Base-by-base conservation (phyloP, 2,797 vertebrate species). In the Sardinella longiceps region DNA sequence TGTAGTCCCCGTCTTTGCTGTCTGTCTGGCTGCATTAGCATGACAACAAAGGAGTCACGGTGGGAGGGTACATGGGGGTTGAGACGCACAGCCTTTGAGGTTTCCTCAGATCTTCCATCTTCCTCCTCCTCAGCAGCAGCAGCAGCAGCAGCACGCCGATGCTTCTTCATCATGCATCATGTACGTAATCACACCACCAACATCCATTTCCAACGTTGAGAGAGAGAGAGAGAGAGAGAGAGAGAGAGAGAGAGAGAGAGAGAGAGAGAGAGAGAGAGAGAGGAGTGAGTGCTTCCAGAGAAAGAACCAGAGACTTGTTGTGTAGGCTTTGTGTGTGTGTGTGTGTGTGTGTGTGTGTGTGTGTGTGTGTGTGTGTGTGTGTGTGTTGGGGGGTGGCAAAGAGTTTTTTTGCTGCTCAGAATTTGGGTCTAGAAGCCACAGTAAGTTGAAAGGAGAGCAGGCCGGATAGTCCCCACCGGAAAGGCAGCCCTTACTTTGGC, bases 121-220 rank as follows among this genome's bases (percentile, higher is more conserved):
- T 43, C 37, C 70, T 77, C 30, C 14, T 70, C 15, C 30, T 37
- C 30, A 3, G 60, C 25, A 63, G 25, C 28, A 5, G n/a, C n/a
- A n/a, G n/a, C n/a, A n/a, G n/a, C 30, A 3, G 60, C 25, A 63
- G 25, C 28, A 5, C 18, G 7, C 33, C 6, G 12, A 43, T 77
- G 70, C 70, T 77, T 37, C 70, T 77, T 37, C 84, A 84, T 83
- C 87, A 81, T 81, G 82, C 46, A 48, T 48, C 46, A 48, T 48
- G 46, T 83, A 48, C 12, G 46, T 83, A 86, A 84, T 84, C 80
- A 81, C 48, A 83, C 63, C 48, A 83, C 63, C 60, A 43, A 83
- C 82, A 84, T 84, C 66, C 56, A 56, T n/a, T 58, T 77, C 56
- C 66, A 20, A 20, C 70, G 18, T 77, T 7, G 70, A 77, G 18